Percentiles rank a stretch among this genome's conserved stretches.
Evolutionary conservation across 2,888 invertebrate species (phyloP).

Genomic region (Synanthedon tipuliformis): DNA sequence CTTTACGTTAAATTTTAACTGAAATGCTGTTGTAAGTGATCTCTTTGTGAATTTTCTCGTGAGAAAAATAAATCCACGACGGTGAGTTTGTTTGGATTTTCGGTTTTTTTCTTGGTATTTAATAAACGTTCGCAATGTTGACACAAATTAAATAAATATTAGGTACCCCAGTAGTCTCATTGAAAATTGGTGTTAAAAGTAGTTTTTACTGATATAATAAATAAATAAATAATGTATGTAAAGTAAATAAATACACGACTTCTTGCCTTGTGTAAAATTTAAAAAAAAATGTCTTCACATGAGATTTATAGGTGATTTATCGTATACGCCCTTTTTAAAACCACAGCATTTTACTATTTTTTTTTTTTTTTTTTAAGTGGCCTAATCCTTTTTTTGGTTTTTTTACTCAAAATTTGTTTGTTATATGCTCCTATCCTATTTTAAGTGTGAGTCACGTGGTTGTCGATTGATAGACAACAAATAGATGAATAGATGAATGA

Average conservation of each 20-base stretch:
- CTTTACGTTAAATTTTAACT: too few species aligned
- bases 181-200: constrained; percentile 18
- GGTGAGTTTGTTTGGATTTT: background rate
- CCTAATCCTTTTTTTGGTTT: background rate
- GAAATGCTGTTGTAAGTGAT: too few species aligned
- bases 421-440: too few species aligned
- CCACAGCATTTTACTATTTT: background rate
- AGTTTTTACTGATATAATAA: constrained; percentile 4
- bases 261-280: constrained; percentile 33
- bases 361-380: background rate
- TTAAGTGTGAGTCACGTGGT: too few species aligned
- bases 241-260: constrained; percentile 16
- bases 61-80: background rate
- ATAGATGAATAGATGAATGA: background rate
- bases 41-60: too few species aligned
- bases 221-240: constrained; percentile 2
- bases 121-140: constrained; percentile 14
- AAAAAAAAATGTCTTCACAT: constrained; percentile 9
- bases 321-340: background rate
- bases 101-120: background rate
- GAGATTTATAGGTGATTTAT: constrained; percentile 3
- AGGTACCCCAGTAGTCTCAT: constrained; percentile 9
- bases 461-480: background rate
- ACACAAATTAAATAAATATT: constrained; percentile 10
- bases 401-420: too few species aligned